Percentiles rank a stretch among this genome's conserved stretches.
These are phyloP conservation scores for Lethrus apterus DNA, from an alignment of 1,140 invertebrate genomes.

Conservation along the genomic window DNA sequence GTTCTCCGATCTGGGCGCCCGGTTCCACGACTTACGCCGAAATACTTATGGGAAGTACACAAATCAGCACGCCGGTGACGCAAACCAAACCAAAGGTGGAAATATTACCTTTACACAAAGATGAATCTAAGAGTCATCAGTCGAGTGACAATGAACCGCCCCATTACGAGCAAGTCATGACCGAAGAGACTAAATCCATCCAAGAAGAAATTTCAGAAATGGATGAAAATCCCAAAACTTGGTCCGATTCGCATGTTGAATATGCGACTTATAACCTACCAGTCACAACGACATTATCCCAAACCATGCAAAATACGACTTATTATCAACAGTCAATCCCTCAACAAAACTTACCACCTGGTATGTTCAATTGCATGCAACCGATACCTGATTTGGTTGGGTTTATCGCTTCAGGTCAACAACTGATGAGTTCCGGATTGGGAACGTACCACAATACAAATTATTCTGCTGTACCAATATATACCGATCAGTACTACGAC, in stretches of 20 bases:
- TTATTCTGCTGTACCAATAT: slow-evolving; percentile 6
- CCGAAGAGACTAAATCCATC: neutral
- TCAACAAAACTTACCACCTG: slow-evolving; percentile 14
- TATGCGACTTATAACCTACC: slow-evolving; percentile 10
- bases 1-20: slow-evolving; percentile 64
- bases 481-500: slow-evolving; percentile 7
- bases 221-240: neutral
- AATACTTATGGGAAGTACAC: slow-evolving; percentile 55
- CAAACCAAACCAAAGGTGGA: no score
- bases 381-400: slow-evolving; percentile 46
- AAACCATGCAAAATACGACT: slow-evolving; percentile 5
- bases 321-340: slow-evolving; percentile 12
- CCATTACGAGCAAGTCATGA: neutral
- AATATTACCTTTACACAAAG: no score
- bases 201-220: neutral
- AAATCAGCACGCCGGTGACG: neutral
- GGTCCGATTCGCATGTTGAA: slow-evolving; percentile 3
- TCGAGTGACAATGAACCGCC: slow-evolving; percentile 1
- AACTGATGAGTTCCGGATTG: slow-evolving; percentile 39
- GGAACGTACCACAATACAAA: slow-evolving; percentile 35
- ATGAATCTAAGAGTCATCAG: neutral
- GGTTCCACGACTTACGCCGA: slow-evolving; percentile 70
- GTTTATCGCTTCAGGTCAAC: slow-evolving; percentile 46
- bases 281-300: slow-evolving; percentile 1
- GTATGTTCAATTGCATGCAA: slow-evolving; percentile 45